Evolutionary conservation across 2,113 vertebrate genomes (phyloP), one percentile per base, ranked within the genome.

Genomic region (Phalacrocorax carbo): DNA sequence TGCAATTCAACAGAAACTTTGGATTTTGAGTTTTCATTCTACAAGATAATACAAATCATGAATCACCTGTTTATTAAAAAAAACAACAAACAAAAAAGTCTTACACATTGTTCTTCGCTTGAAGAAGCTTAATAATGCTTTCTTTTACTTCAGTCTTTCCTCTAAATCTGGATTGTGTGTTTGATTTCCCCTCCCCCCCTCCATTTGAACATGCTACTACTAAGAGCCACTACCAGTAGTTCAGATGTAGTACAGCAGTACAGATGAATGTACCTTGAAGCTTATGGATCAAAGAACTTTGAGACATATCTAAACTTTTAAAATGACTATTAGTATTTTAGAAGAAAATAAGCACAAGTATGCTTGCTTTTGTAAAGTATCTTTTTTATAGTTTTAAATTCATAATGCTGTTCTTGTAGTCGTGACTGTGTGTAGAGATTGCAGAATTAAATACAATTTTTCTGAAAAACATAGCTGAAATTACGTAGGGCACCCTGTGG

Each of bases 391-490:
- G 44, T 49, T 95, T 75, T 70, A 69, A 48, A 79, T 65, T 64
- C 26, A 54, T 92, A 68, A 82, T 70, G 34, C 34, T 90, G 29
- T 70, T 93, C 38, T 83, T 90, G 42, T 86, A 58, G 64, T 90
- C 3, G 1, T 44, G 30, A 13, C 42, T 62, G 44, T 55, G 15
- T 87, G 40, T 70, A 76, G 68, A 87, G 21, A 87, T 90, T 65
- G 34, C 54, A 87, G 68, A 93, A 95, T 88, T 81, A 88, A 93
- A 88, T 91, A 40, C 38, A n/a, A 80, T 51, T 55, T 93, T 95
- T 52, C 32, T 88, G n/a, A 57, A 71, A 88, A 93, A 70, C 13
- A 23, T 60, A 80, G 21, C 27, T 80, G 68, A 87, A 93, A 87
- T 87, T 30, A 58, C 54, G 70, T 38, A 83, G 34, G 22, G 5